These are phyloP conservation scores for Sarotherodon lohbergeri DNA, from an alignment of 2,113 vertebrate genomes.

Conservation along the genomic window DNA sequence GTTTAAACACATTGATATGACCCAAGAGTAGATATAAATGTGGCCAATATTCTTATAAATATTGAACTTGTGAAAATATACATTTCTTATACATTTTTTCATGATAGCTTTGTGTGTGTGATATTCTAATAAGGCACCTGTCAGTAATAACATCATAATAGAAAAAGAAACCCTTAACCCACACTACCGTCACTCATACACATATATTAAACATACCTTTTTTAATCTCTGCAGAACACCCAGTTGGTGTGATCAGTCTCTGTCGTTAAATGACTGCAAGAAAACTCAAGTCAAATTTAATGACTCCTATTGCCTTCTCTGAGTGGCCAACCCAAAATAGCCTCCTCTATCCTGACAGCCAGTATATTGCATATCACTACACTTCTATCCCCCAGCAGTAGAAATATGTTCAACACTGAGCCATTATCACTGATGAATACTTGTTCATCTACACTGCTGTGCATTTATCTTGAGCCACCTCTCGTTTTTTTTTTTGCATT, in stretches of 20 bases:
- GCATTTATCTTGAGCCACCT: not conserved
- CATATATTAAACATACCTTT: conserved; percentile 49
- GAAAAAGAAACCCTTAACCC: not conserved
- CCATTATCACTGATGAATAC: not conserved
- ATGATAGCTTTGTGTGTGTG: not conserved
- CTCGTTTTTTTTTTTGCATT: not conserved
- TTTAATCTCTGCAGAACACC: conserved; percentile 9
- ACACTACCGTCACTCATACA: not conserved
- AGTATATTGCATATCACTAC: conserved; percentile 18
- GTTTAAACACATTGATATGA: not conserved
- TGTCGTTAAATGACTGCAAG: conserved; percentile 26
- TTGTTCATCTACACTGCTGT: not conserved
- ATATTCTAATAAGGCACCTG: not conserved
- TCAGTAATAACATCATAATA: not conserved
- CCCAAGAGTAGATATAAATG: not conserved
- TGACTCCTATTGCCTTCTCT: conserved; percentile 39
- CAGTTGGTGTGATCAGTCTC: conserved; percentile 9
- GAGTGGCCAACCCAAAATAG: conserved; percentile 71
- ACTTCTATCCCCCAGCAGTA: not conserved
- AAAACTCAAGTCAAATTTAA: conserved; percentile 35
- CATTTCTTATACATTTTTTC: not conserved
- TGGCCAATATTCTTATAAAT: not conserved
- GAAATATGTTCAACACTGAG: conserved; percentile 1
- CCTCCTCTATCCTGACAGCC: conserved; percentile 24
- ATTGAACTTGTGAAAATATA: not conserved